These are phyloP conservation scores for Archips crataeganus DNA, from an alignment of 2,888 invertebrate species.

Conservation along the genomic window DNA sequence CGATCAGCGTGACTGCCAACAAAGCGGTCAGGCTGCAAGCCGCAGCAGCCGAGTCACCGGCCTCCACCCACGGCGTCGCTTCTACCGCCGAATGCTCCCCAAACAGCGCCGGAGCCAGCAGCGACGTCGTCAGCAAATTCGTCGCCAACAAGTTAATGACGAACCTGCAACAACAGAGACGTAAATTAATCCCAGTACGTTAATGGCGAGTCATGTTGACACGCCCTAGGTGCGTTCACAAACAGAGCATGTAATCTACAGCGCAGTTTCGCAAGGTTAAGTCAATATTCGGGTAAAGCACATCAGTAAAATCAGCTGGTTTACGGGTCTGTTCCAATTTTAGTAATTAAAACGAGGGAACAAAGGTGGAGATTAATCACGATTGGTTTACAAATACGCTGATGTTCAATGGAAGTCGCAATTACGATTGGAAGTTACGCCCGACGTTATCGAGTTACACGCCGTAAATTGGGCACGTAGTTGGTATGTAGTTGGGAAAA, in stretches of 20 bases:
- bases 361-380: conserved; percentile 43
- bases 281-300: conserved; percentile 29
- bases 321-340: conserved; percentile 47
- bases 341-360: conserved; percentile 49
- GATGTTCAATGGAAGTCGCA: conserved; percentile 15
- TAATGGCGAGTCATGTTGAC: conserved; percentile 45
- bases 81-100: conserved; percentile 88
- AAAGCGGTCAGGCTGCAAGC: conserved; percentile 74
- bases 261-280: conserved; percentile 38
- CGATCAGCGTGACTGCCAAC: conserved; percentile 74
- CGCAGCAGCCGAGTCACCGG: conserved; percentile 81
- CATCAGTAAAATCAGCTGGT: conserved; percentile 40
- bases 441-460: not conserved
- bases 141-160: conserved; percentile 86
- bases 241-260: conserved; percentile 35
- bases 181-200: conserved; percentile 40
- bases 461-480: conserved; percentile 15
- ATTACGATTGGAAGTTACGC: not conserved
- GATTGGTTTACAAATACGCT: conserved; percentile 49
- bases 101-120: conserved; percentile 80
- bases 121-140: conserved; percentile 79
- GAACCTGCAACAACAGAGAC: conserved; percentile 85
- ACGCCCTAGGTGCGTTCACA: conserved; percentile 44
- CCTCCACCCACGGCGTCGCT: conserved; percentile 82
- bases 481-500: conserved; percentile 1